These are phyloP conservation scores for Catostomus latipinnis DNA, from an alignment of 2,797 vertebrate species.

Conservation along the genomic window DNA sequence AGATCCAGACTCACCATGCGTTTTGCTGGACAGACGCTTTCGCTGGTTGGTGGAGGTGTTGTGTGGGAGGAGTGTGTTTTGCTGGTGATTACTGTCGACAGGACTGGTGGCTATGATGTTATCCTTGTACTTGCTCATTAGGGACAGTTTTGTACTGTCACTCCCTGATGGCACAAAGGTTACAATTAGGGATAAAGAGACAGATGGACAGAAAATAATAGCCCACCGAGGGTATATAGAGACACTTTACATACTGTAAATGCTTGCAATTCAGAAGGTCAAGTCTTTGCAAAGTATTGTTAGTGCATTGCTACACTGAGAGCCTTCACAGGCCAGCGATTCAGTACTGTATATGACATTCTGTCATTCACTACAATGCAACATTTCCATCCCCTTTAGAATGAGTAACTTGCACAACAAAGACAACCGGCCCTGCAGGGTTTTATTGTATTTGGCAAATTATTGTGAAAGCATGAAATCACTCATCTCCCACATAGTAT, in stretches of 20 bases:
- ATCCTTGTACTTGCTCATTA: constrained; percentile 99
- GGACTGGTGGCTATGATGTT: constrained; percentile 98
- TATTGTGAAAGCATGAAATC: constrained; percentile 59
- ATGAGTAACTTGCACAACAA: constrained; percentile 43
- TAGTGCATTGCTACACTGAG: constrained; percentile 26
- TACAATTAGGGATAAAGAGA: constrained; percentile 46
- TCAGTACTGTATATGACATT: constrained; percentile 29
- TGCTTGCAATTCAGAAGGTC: constrained; percentile 26
- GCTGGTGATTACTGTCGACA: constrained; percentile 94
- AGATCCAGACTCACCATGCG: constrained; percentile 83
- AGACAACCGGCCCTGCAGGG: constrained; percentile 47
- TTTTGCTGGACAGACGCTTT: constrained; percentile 95
- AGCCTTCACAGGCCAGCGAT: constrained; percentile 37
- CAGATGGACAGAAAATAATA: constrained; percentile 40
- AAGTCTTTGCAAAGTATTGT: constrained; percentile 25
- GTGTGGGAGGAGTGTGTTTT: constrained; percentile 92
- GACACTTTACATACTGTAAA: constrained; percentile 27
- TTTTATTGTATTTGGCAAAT: constrained; percentile 58
- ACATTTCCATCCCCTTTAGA: constrained; percentile 34
- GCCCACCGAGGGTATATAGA: constrained; percentile 8
- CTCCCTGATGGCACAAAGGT: constrained; percentile 79
- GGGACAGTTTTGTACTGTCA: constrained; percentile 94
- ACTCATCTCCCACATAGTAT: constrained; percentile 55
- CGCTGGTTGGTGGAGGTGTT: constrained; percentile 94
- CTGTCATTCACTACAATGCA: constrained; percentile 45